Evolutionary conservation across 1,140 invertebrate species (phyloP).

Genomic region (Sycobia sp.): DNA sequence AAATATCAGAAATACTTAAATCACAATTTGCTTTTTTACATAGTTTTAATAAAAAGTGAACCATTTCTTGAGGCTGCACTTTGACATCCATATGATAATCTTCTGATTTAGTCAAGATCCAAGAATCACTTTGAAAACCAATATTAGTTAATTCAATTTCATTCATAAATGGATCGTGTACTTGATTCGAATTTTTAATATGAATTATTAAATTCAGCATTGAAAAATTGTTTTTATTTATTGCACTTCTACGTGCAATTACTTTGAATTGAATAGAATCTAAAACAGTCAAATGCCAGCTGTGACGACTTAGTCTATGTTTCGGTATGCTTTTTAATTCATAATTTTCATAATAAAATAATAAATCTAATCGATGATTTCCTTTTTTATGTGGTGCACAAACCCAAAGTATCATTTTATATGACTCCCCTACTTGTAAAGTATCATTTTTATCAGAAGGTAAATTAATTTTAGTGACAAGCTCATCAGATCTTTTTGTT

Average conservation of each 20-base stretch:
- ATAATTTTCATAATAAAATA: constrained; percentile 76
- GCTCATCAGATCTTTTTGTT: constrained; percentile 61
- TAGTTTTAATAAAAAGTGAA: constrained; percentile 62
- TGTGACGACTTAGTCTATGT: constrained; percentile 72
- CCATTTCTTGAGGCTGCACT: constrained; percentile 62
- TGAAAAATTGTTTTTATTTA: constrained; percentile 57
- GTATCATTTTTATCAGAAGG: constrained; percentile 44
- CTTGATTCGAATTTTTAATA: constrained; percentile 71
- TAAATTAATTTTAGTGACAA: constrained; percentile 61
- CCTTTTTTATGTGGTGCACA: constrained; percentile 71
- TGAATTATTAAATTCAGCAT: constrained; percentile 68
- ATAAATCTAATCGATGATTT: constrained; percentile 67
- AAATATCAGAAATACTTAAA: constrained; percentile 51
- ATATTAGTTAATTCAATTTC: constrained; percentile 68
- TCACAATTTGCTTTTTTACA: constrained; percentile 41
- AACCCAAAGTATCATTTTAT: constrained; percentile 70
- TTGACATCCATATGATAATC: constrained; percentile 49
- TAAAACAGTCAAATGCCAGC: constrained; percentile 71
- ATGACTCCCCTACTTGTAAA: constrained; percentile 64
- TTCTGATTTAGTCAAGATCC: constrained; percentile 59
- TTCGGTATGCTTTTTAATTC: constrained; percentile 56
- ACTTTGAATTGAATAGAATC: constrained; percentile 70
- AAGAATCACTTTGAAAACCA: constrained; percentile 63
- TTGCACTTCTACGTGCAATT: constrained; percentile 60
- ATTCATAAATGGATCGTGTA: constrained; percentile 65